Evolutionary conservation across 2,113 vertebrate genomes (phyloP).

Genomic region (Brachyistius frenatus): DNA sequence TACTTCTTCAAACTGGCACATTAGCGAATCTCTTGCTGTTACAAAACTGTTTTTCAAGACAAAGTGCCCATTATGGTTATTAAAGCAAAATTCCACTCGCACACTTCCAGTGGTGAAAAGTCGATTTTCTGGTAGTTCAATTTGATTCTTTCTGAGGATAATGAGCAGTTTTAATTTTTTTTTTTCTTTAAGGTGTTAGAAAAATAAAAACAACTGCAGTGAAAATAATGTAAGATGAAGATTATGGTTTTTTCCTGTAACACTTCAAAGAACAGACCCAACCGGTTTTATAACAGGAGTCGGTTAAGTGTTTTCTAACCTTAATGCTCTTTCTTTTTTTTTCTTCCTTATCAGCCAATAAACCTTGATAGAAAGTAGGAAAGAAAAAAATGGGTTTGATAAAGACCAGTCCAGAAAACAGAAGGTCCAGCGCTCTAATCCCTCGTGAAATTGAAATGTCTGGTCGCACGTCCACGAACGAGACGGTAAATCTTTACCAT

Average conservation of each 20-base stretch:
- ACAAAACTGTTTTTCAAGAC: neutral
- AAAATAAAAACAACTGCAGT: neutral
- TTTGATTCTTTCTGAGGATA: neutral
- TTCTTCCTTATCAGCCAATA: constrained; percentile 24
- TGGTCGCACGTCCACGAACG: neutral
- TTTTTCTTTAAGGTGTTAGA: neutral
- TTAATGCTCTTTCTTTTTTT: neutral
- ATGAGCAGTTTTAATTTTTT: neutral
- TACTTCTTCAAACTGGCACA: no score
- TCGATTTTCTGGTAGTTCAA: neutral
- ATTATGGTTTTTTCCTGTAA: neutral
- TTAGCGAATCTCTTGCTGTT: neutral
- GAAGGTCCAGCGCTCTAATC: constrained; percentile 8
- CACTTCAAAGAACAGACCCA: neutral
- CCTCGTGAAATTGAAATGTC: constrained; percentile 31
- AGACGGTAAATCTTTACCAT: constrained; percentile 34
- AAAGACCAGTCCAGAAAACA: neutral
- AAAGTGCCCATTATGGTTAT: constrained; percentile 12
- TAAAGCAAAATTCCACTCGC: neutral
- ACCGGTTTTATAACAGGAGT: neutral
- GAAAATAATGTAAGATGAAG: no score
- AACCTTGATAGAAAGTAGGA: neutral
- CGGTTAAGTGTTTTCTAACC: neutral
- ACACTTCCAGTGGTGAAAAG: neutral
- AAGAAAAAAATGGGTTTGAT: constrained; percentile 6